Percentiles rank a stretch among this genome's conserved stretches.
These are phyloP conservation scores for Hypotaenidia okinawae DNA, from an alignment of 2,797 vertebrate species.

Conservation along the genomic window DNA sequence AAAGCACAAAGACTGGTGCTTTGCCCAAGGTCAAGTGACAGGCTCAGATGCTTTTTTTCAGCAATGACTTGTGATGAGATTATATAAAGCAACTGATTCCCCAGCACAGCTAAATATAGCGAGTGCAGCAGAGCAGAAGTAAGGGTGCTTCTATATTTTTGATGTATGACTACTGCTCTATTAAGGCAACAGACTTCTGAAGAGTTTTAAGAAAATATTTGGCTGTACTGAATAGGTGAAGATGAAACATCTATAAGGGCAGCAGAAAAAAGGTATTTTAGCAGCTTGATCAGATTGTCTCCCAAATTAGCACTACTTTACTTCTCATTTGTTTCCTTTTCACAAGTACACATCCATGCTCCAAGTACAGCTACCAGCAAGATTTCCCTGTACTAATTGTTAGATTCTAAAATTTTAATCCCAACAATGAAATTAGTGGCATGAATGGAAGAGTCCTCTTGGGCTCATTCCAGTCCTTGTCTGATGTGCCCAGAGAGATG, in stretches of 20 bases:
- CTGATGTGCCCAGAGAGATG: not conserved
- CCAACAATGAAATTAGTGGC: not conserved
- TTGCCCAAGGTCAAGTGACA: not conserved
- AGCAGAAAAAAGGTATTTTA: not conserved
- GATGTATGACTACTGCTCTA: not conserved
- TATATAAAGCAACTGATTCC: conserved; percentile 10
- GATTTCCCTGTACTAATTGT: not conserved
- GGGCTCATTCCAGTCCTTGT: not conserved
- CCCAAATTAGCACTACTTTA: not conserved
- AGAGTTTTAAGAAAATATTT: not conserved
- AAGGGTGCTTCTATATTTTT: conserved; percentile 27
- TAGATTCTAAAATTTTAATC: not conserved
- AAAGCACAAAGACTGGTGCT: not conserved
- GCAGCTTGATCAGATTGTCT: not conserved
- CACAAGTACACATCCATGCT: not conserved
- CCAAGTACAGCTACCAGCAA: not conserved
- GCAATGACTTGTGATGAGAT: not conserved
- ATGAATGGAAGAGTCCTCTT: not conserved
- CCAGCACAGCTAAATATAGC: not conserved
- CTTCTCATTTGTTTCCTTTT: not conserved
- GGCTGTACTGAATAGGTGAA: not conserved
- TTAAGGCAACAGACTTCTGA: not conserved
- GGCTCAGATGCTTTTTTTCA: not conserved
- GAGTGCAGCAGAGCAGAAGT: conserved; percentile 27
- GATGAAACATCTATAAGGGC: not conserved